Evolutionary conservation across 1,140 invertebrate genomes (phyloP).

Genomic region (Hylaeus volcanicus): DNA sequence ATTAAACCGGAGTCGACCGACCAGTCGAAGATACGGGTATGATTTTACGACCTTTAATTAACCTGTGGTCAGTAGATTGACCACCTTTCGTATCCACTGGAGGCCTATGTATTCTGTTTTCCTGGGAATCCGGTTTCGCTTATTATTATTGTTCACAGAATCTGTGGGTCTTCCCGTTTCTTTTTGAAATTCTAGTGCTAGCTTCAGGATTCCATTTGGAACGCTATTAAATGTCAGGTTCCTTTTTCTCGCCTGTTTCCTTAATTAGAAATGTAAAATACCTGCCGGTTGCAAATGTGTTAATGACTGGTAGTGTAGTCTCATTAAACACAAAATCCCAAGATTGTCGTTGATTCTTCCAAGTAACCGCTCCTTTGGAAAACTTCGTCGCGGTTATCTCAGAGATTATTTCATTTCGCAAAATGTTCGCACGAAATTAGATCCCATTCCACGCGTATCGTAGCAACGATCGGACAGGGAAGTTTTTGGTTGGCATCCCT

Average conservation of each 20-base stretch:
- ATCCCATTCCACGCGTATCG: not conserved
- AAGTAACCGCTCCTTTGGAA: too few relatives aligned
- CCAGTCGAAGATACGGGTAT: not conserved
- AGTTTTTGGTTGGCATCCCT: conserved; percentile 6
- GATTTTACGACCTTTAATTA: conserved; percentile 22
- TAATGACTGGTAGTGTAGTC: too few relatives aligned
- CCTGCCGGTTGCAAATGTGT: too few relatives aligned
- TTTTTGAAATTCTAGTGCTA: too few relatives aligned
- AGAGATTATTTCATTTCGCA: not conserved
- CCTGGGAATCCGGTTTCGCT: not conserved
- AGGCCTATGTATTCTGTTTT: not conserved
- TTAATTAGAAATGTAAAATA: too few relatives aligned
- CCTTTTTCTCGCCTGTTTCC: too few relatives aligned
- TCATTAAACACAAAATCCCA: too few relatives aligned
- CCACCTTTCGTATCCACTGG: not conserved
- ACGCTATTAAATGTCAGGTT: too few relatives aligned
- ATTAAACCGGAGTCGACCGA: conserved; percentile 26
- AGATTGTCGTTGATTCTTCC: not conserved
- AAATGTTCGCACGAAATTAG: not conserved
- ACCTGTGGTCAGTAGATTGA: not conserved
- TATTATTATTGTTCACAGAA: too few relatives aligned
- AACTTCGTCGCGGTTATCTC: too few relatives aligned
- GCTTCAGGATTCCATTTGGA: too few relatives aligned
- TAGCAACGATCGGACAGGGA: not conserved
- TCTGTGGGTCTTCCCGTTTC: too few relatives aligned